Evolutionary conservation across 2,113 vertebrate species (phyloP), one percentile per base, ranked within the genome.

Genomic region (Okapia johnstoni): DNA sequence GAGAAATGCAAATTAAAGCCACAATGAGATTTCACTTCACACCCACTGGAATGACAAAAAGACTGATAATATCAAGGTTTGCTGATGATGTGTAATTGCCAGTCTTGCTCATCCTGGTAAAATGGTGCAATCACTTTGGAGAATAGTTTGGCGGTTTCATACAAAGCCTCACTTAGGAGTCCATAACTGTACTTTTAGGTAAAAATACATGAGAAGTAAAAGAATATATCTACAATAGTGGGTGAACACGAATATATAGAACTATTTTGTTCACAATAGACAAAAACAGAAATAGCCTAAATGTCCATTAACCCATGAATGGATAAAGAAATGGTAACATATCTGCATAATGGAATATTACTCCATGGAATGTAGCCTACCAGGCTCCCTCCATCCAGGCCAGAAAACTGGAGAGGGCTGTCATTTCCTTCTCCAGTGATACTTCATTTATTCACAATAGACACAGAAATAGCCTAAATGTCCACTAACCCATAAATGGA

Each of bases 1-100:
- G 23, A 88, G 43, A 85, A 97, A 85, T 66, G 19, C 17, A 96
- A 97, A 94, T 84, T 84, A 87, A 93, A 93, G 79, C 11, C 36
- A 66, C 55, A 79, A 25, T 79, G 66, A 79, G 33, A 86, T 97
- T 90, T 73, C 14, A 61, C 55, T 89, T 87, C 46, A 76, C 30
- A 89, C 58, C n/a, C 43, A 61, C 54, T 33, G 10, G 0, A 81
- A 46, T 83, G 73, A 55, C 87, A 90, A 66, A 61, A 90, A 90
- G 43, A 86, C 19, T 9, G 58, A 43, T 80, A 83, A 79, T 66
- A 88, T 28, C n/a, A 87, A 94, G 11, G 58, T 30, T 6, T 81
- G 63, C 36, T 73, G 23, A 92, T 40, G 48, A 70, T 33, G 25
- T 30, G 14, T 43, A 61, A 46, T 46, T 83, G n/a, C 26, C 84